Conservation (phyloP, 2,888 invertebrate species). For the Euclidia mi region DNA sequence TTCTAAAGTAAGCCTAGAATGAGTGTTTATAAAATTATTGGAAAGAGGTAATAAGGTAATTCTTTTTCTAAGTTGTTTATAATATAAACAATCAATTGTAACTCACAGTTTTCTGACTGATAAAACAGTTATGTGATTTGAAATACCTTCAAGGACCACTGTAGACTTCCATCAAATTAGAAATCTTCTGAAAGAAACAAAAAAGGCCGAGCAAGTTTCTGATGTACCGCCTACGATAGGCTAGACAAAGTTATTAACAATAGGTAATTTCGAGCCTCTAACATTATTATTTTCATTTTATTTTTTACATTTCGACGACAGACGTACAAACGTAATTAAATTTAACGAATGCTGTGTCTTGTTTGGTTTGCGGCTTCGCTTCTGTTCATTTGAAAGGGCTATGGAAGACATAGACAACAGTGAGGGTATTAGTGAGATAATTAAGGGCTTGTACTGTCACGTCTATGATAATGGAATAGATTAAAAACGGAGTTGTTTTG, state of each 20-base stretch:
- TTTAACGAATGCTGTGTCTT: constrained; percentile 16
- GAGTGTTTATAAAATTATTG: too few species aligned
- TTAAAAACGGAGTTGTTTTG: background rate
- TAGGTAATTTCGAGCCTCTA: constrained; percentile 30
- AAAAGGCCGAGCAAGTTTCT: constrained; percentile 48
- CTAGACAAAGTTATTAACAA: constrained; percentile 49
- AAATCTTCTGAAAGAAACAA: constrained; percentile 48
- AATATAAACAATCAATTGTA: too few species aligned
- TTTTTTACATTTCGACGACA: constrained; percentile 15
- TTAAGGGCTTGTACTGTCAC: background rate
- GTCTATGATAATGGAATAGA: background rate
- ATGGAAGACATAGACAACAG: background rate
- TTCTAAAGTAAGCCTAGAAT: too few species aligned
- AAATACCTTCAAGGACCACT: background rate
- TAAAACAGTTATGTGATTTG: background rate
- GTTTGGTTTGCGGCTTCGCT: background rate
- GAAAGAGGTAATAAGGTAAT: too few species aligned
- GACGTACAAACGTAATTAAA: constrained; percentile 22
- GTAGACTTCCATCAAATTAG: constrained; percentile 31
- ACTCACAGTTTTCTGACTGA: too few species aligned
- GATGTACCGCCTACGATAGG: constrained; percentile 44
- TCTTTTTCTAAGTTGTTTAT: too few species aligned
- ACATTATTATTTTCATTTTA: constrained; percentile 31
- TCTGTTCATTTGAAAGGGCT: constrained; percentile 4
- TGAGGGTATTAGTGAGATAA: constrained; percentile 1